Evolutionary conservation across 2,888 invertebrate species (phyloP).

Genomic region (Nomada ferruginata): DNA sequence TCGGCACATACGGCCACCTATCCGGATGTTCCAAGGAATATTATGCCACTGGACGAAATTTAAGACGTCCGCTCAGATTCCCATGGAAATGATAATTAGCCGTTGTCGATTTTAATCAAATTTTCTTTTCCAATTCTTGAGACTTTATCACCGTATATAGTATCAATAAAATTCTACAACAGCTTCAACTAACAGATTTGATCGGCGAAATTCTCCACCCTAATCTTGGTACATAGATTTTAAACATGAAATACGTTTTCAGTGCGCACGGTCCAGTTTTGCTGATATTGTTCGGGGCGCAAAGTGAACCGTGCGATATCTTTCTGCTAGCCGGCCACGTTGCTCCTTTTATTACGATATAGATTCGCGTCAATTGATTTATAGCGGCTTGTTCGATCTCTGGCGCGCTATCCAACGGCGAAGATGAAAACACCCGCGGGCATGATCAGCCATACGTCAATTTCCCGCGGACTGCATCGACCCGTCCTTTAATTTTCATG

Average conservation of each 20-base stretch:
- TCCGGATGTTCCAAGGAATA: neutral
- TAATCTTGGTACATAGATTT: constrained; percentile 4
- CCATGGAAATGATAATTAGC: no score
- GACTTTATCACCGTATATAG: no score
- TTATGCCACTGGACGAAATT: neutral
- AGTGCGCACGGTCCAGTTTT: neutral
- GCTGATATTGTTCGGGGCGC: constrained; percentile 10
- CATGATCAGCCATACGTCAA: constrained; percentile 61
- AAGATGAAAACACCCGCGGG: constrained; percentile 61
- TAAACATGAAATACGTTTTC: constrained; percentile 22
- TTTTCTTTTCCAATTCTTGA: no score
- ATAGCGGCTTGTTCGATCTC: constrained; percentile 45
- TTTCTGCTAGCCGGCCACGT: constrained; percentile 47
- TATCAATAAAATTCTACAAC: no score
- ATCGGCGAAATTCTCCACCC: no score
- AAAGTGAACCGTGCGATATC: constrained; percentile 40
- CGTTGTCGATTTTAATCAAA: no score
- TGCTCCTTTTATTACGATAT: constrained; percentile 64
- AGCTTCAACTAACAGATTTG: no score
- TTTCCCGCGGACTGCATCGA: constrained; percentile 60
- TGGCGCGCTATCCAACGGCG: constrained; percentile 15
- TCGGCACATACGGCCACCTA: neutral
- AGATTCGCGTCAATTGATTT: constrained; percentile 62
- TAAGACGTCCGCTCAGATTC: neutral
- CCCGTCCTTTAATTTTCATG: constrained; percentile 66